These are phyloP conservation scores for Cricetomys ansorgei DNA, from an alignment of 2,113 vertebrate genomes.

Conservation along the genomic window DNA sequence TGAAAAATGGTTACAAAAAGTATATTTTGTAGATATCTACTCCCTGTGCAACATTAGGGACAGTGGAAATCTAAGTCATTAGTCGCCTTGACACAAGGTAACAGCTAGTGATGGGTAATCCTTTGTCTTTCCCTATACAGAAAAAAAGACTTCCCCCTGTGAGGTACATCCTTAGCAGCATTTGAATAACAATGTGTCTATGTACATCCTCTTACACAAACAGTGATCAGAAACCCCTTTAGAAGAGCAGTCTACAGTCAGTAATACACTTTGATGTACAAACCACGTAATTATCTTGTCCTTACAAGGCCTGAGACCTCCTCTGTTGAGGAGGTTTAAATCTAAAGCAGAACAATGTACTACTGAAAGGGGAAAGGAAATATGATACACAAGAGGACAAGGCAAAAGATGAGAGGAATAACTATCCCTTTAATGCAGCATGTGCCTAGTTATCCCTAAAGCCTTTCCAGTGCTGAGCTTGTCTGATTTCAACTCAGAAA, in stretches of 20 bases:
- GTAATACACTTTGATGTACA: background rate
- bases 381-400: background rate
- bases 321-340: background rate
- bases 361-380: background rate
- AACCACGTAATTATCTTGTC: background rate
- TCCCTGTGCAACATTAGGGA: background rate
- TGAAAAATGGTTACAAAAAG: background rate
- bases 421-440: background rate
- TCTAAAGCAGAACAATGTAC: background rate
- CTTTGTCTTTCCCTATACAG: background rate
- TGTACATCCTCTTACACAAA: background rate
- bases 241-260: background rate
- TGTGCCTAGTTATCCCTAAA: background rate
- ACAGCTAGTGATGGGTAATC: background rate
- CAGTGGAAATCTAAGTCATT: background rate
- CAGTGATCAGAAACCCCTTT: background rate
- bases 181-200: background rate
- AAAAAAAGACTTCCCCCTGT: background rate
- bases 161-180: background rate
- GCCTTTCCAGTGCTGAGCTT: background rate
- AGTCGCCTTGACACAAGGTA: background rate
- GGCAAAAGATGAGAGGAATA: background rate
- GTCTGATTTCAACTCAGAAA: background rate
- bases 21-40: background rate
- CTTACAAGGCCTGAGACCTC: background rate